Base-by-base conservation (phyloP, 2,113 vertebrate species). In the Semnopithecus entellus region DNA sequence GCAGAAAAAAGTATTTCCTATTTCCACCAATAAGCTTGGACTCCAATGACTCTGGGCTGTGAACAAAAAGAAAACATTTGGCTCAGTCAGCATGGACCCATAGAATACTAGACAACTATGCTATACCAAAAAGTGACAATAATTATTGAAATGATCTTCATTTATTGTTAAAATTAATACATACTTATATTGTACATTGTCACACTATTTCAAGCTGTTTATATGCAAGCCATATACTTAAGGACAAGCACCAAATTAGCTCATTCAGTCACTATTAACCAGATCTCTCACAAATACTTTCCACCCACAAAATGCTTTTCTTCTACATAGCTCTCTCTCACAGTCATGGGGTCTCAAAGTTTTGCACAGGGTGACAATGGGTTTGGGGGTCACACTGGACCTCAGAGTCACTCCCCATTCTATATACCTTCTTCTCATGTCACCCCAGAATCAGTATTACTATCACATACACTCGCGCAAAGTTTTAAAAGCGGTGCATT, bases 41-140 rank as follows among this genome's bases (percentile, higher is more conserved):
- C 45, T 68, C 35, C 40, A 57, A 0, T 83, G 73, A 89, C 38
- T 43, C 27, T 18, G n/a, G 8, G 52, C 43, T 87, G 76, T 81
- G 43, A 86, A 95, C 14, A 70, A 80, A 94, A 96, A 23, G 55
- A 73, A 55, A 76, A 92, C 45, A 85, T 73, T 75, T 95, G 78
- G 8, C 79, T 70, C 73, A 70, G 48, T 90, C 38, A 68, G 50
- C 30, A 25, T 22, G 45, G 84, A 61, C 57, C 23, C 85, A 92
- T 2, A 70, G n/a, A 92, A 76, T 25, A 38, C 18, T 22, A 68
- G 40, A 9, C 38, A 80, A 94, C 35, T 59, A 81, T 59, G 18
- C 50, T 72, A 78, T 13, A 83, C 52, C 78, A 22, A 88, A 72
- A 52, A 93, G 11, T 73, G 52, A 91, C 23, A 88, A 85, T 78